Conservation (phyloP, 2,888 invertebrate species). For the Operophtera brumata region DNA sequence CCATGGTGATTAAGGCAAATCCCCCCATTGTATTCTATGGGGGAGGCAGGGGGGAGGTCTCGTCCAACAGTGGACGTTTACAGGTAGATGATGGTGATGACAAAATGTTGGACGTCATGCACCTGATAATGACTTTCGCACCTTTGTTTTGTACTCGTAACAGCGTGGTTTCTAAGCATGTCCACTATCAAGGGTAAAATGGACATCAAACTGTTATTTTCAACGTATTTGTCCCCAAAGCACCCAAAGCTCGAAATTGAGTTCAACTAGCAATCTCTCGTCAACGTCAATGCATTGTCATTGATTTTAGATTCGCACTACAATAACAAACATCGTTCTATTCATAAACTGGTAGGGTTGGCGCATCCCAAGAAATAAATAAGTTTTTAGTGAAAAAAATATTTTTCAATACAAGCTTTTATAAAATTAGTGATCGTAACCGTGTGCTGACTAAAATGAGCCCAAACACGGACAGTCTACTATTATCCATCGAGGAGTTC, state of each 20-base stretch:
- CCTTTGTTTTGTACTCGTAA: constrained; percentile 4
- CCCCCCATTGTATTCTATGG: too few species aligned
- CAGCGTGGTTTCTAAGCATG: constrained; percentile 3
- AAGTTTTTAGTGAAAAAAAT: too few species aligned
- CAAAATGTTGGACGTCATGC: too few species aligned
- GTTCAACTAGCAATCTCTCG: constrained; percentile 62
- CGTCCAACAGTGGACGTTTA: too few species aligned
- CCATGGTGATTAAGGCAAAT: too few species aligned
- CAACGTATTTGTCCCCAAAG: constrained; percentile 34
- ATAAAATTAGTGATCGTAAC: too few species aligned
- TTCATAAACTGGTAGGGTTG: constrained; percentile 53
- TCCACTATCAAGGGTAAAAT: constrained; percentile 4
- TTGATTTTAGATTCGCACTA: constrained; percentile 65
- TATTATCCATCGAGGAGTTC: too few species aligned
- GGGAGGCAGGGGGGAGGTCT: too few species aligned
- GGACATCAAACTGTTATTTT: constrained; percentile 4
- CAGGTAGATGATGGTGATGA: too few species aligned
- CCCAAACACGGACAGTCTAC: too few species aligned
- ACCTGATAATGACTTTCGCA: background rate
- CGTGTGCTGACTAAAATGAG: too few species aligned
- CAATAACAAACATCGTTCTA: constrained; percentile 64
- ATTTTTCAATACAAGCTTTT: too few species aligned
- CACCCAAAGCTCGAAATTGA: constrained; percentile 53
- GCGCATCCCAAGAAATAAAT: background rate
- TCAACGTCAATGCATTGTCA: constrained; percentile 63